These are phyloP conservation scores for Ochropleura leucogaster DNA, from an alignment of 2,888 invertebrate genomes.

Conservation along the genomic window DNA sequence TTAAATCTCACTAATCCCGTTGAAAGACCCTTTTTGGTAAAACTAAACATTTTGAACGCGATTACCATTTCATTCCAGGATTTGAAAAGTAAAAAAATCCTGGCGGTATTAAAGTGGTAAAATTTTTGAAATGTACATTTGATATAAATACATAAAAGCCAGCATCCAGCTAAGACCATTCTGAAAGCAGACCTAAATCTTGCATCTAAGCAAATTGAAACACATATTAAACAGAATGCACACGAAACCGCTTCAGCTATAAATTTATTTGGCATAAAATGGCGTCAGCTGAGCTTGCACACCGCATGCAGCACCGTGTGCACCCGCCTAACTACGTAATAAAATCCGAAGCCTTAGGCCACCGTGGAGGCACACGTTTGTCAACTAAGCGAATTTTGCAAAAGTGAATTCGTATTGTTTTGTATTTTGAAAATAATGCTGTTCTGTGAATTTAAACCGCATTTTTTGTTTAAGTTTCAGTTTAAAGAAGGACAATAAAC, in stretches of 20 bases:
- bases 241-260: constrained; percentile 53
- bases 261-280: constrained; percentile 65
- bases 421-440: constrained; percentile 48
- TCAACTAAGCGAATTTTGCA: constrained; percentile 60
- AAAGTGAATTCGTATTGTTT: constrained; percentile 60
- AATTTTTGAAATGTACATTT: neutral
- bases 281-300: constrained; percentile 67
- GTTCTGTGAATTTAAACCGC: constrained; percentile 19
- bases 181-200: constrained; percentile 24
- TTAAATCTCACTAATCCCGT: too few species aligned
- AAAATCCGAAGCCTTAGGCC: constrained; percentile 63
- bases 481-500: constrained; percentile 9
- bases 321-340: constrained; percentile 67
- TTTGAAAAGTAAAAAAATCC: neutral
- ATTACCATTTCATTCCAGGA: neutral
- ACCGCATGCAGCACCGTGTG: constrained; percentile 66
- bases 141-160: neutral
- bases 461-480: constrained; percentile 23
- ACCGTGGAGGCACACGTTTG: constrained; percentile 57
- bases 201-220: constrained; percentile 59
- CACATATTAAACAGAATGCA: constrained; percentile 60
- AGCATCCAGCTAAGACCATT: neutral
- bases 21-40: too few species aligned
- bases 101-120: too few species aligned
- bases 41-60: neutral